Evolutionary conservation across 2,888 invertebrate genomes (phyloP), one percentile per base, ranked within the genome.

Genomic region (Ernsta delagoae): DNA sequence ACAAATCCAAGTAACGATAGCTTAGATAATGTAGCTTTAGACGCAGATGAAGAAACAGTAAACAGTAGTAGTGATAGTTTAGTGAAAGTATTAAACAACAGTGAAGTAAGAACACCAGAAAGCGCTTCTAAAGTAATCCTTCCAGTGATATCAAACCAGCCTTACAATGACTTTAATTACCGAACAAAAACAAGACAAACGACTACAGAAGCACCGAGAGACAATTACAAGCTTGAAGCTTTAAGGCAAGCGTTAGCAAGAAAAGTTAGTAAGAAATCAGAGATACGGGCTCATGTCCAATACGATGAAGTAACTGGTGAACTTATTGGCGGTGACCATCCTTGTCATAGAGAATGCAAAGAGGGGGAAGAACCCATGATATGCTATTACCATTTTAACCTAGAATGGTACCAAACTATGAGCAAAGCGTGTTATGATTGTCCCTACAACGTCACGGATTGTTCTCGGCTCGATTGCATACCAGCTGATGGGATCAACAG

Each of bases 351-450:
- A 76, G 92, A 94, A 77, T 97, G 97, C 81, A 87, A 81, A 31
- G 93, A 94, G 72, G 94, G 93, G 0, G 92, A 94, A 59, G 90
- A 94, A 5, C 94, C 95, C 1, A 95, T 95, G 95, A 93, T 94
- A 34, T 97, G 97, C 78, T 93, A 94, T 68, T 97, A 97, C 80
- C 92, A 94, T 76, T 97, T 97, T 78, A 94, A 92, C n/a, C 79
- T 97, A 5, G 98, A 98, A 83, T 96, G 96, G 95, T 98, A 97
- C 85, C 95, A 96, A 75, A 96, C 97, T 0, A 95, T 98, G 94
- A 97, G 97, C 82, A 98, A 98, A 84, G 98, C 98, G 0, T 98
- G 98, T 79, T 97, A 95, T 80, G 90, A 96, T 77, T 98, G 98
- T 81, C 98, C 98, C 0, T 94, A 90, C 70, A 96, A 96, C 81